These are phyloP conservation scores for Apogon talboti DNA, from an alignment of 2,797 vertebrate species.

Conservation along the genomic window DNA sequence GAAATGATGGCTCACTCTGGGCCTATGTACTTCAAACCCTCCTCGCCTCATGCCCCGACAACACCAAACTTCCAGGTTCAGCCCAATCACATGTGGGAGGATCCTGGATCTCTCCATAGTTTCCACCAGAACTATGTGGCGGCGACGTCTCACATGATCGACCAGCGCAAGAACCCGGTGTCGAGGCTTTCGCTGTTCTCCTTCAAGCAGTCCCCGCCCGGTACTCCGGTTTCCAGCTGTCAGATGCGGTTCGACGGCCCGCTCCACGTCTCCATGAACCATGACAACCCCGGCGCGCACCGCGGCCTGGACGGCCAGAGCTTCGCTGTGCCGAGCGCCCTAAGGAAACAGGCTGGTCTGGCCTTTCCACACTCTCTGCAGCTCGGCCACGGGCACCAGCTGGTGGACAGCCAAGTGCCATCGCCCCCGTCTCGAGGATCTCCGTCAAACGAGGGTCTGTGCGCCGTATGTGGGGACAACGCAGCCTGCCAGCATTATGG, in stretches of 20 bases:
- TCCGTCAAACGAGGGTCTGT: slow-evolving; percentile 96
- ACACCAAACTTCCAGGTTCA: slow-evolving; percentile 95
- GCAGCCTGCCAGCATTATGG: slow-evolving; percentile 98
- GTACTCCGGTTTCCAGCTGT: slow-evolving; percentile 95
- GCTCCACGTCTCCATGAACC: slow-evolving; percentile 94
- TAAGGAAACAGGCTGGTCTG: slow-evolving; percentile 93
- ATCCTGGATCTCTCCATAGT: slow-evolving; percentile 96
- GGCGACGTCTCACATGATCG: slow-evolving; percentile 93
- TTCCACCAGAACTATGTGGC: slow-evolving; percentile 98
- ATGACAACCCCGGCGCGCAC: slow-evolving; percentile 90
- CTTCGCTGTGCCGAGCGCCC: slow-evolving; percentile 92
- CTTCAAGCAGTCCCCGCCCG: slow-evolving; percentile 98
- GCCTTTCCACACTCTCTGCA: slow-evolving; percentile 94
- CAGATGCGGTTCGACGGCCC: slow-evolving; percentile 99
- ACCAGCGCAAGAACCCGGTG: slow-evolving; percentile 95
- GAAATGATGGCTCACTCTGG: slow-evolving; percentile 95
- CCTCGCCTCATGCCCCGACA: slow-evolving; percentile 89
- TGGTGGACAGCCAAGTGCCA: slow-evolving; percentile 95
- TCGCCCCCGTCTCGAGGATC: slow-evolving; percentile 96
- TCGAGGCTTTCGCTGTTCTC: slow-evolving; percentile 97
- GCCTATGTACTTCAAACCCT: slow-evolving; percentile 97
- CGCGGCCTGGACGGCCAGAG: slow-evolving; percentile 92
- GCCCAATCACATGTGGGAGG: slow-evolving; percentile 96
- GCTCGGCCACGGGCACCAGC: slow-evolving; percentile 93
- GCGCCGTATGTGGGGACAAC: slow-evolving; percentile 98